Evolutionary conservation across 2,113 vertebrate genomes (phyloP).

Genomic region (Terrapene triunguis): DNA sequence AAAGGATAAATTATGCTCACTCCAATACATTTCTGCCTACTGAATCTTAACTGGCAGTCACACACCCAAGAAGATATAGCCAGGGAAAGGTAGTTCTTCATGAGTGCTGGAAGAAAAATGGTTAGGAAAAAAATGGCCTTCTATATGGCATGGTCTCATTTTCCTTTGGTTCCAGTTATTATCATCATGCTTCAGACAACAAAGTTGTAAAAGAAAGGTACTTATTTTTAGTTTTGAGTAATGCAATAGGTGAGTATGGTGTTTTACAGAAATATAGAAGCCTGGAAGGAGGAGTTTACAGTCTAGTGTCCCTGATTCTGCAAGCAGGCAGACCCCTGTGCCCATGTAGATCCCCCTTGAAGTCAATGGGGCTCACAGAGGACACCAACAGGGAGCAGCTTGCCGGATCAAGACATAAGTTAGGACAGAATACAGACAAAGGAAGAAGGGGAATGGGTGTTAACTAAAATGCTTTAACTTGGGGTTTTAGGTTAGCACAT

Average conservation of each 20-base stretch:
- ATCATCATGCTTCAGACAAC: not conserved
- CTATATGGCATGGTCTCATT: not conserved
- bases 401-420: not conserved
- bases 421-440: fast-evolving
- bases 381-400: fast-evolving
- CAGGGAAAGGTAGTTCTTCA: fast-evolving
- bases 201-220: not conserved
- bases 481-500: not conserved
- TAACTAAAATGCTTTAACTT: not conserved
- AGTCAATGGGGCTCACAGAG: not conserved
- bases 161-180: not conserved
- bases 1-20: slow-evolving; percentile 17
- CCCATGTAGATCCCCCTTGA: not conserved
- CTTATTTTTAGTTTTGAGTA: not conserved
- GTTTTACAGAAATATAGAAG: not conserved
- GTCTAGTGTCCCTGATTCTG: not conserved
- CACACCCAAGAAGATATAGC: not conserved
- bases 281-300: not conserved
- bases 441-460: not conserved
- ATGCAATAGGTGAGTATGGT: fast-evolving
- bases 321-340: not conserved
- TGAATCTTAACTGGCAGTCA: slow-evolving; percentile 20
- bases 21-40: not conserved
- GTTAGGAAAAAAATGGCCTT: not conserved
- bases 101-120: not conserved